Base-by-base conservation (phyloP, 2,113 vertebrate species). In the Urocynchramus pylzowi region DNA sequence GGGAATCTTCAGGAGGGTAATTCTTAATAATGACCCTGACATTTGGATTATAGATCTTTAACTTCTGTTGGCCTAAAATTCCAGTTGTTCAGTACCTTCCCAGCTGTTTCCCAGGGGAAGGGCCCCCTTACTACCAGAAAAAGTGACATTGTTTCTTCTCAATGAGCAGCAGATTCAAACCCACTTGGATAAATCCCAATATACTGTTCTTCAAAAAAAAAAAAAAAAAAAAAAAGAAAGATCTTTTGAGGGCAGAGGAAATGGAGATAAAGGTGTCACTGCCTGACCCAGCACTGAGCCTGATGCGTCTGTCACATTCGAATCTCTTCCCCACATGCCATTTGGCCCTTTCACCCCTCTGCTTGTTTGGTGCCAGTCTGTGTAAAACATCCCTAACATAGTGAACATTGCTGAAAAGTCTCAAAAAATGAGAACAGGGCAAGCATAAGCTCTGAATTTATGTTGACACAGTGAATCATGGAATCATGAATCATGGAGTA, bases 271-370 rank as follows among this genome's bases (percentile, higher is more conserved):
- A 39, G 37, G 19, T 49, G 69, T 22, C 20, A 2, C 16, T 65
- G 63, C 59, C 52, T 28, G 33, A 14, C 30, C 20, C 41, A 19
- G 31, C 17, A 6, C 21, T 8, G 47, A 35, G 49, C 17, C 28
- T 3, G 16, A 18, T 13, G 4, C 2, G 1, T n/a, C 69, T 53
- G 14, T 53, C 49, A 39, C 33, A 11, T 24, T 47, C 1, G 2
- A 24, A 21, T n/a, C 2, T 2, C 49, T 23, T 37, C 19, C 44
- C 26, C 4, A 0, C 0, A 0, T 15, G 15, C 31, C 8, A 8
- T 39, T 45, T 50, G 49, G 41, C n/a, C 3, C 3, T 54, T 63
- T 45, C n/a, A 24, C 14, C 9, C 9, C 16, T 60, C 33, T 18
- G 63, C 52, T 12, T 17, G 28, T 35, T 45, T 17, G 45, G 14